Conservation (phyloP, 1,140 invertebrate species). For the Trissolcus basalis region DNA sequence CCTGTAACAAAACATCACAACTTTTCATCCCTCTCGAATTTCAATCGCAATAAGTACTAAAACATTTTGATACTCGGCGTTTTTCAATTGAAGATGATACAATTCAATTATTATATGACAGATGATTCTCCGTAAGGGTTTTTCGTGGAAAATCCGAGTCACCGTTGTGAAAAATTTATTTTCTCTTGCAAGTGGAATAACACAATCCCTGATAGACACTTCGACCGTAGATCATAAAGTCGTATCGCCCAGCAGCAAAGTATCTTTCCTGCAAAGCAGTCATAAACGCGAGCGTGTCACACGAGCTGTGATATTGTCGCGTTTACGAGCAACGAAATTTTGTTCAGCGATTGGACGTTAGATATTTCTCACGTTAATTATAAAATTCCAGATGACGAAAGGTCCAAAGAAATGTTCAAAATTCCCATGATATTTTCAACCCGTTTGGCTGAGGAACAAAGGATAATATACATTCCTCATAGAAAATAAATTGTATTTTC, state of each 20-base stretch:
- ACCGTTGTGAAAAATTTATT: slow-evolving; percentile 31
- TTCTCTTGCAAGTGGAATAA: slow-evolving; percentile 46
- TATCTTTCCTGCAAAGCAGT: slow-evolving; percentile 47
- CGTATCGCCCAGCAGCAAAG: slow-evolving; percentile 41
- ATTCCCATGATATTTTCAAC: too few relatives aligned
- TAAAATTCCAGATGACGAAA: slow-evolving; percentile 25
- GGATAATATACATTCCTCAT: too few relatives aligned
- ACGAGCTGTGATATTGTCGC: slow-evolving; percentile 52
- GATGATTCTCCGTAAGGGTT: background rate
- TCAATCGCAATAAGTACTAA: too few relatives aligned
- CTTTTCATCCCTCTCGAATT: too few relatives aligned
- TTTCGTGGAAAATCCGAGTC: slow-evolving; percentile 3
- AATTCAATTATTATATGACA: background rate
- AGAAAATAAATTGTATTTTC: too few relatives aligned
- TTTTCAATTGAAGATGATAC: too few relatives aligned
- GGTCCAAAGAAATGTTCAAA: too few relatives aligned
- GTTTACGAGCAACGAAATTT: slow-evolving; percentile 54
- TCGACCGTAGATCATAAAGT: slow-evolving; percentile 54
- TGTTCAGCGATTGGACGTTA: background rate
- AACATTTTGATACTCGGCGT: too few relatives aligned
- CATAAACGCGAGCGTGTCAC: slow-evolving; percentile 53
- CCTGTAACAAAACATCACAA: too few relatives aligned
- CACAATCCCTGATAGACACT: slow-evolving; percentile 56
- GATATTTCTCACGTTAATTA: slow-evolving; percentile 9
- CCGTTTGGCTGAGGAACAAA: too few relatives aligned